These are phyloP conservation scores for Gadopsis marmoratus DNA, from an alignment of 2,797 vertebrate species.

Conservation along the genomic window DNA sequence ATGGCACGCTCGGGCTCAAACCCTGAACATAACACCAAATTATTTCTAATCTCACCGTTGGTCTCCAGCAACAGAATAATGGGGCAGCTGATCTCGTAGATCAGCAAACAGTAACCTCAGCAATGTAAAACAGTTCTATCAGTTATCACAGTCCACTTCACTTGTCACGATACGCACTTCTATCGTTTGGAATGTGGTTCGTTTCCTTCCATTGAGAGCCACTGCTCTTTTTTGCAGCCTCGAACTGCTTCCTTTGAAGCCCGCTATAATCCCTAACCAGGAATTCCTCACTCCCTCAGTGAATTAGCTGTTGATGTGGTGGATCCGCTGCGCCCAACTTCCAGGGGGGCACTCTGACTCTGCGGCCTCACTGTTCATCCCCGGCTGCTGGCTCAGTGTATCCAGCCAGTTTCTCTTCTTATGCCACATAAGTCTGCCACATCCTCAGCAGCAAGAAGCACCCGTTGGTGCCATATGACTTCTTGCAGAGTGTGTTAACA, in stretches of 20 bases:
- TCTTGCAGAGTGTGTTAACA: constrained; percentile 41
- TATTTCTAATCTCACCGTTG: constrained; percentile 26
- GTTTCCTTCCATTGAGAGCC: constrained; percentile 31
- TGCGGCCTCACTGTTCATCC: constrained; percentile 23
- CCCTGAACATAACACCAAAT: constrained; percentile 28
- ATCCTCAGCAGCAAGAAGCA: constrained; percentile 33
- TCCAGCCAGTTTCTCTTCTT: constrained; percentile 27
- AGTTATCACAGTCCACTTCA: constrained; percentile 17
- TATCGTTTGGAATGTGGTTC: constrained; percentile 22
- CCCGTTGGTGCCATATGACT: constrained; percentile 32
- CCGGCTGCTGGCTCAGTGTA: constrained; percentile 10
- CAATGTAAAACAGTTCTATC: constrained; percentile 20
- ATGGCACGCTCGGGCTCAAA: background rate
- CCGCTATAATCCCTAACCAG: constrained; percentile 57
- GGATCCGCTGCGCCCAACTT: constrained; percentile 51
- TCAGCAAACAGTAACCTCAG: background rate
- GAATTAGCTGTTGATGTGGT: constrained; percentile 58
- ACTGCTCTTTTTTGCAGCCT: constrained; percentile 32
- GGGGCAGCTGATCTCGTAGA: constrained; percentile 30
- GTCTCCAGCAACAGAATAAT: constrained; percentile 34
- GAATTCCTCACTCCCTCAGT: constrained; percentile 51
- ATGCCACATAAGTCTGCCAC: constrained; percentile 34
- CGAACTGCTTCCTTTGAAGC: constrained; percentile 52
- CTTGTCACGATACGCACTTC: constrained; percentile 20
- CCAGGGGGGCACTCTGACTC: constrained; percentile 28